Conservation (phyloP, 2,113 vertebrate genomes). For the Eurypyga helias region DNA sequence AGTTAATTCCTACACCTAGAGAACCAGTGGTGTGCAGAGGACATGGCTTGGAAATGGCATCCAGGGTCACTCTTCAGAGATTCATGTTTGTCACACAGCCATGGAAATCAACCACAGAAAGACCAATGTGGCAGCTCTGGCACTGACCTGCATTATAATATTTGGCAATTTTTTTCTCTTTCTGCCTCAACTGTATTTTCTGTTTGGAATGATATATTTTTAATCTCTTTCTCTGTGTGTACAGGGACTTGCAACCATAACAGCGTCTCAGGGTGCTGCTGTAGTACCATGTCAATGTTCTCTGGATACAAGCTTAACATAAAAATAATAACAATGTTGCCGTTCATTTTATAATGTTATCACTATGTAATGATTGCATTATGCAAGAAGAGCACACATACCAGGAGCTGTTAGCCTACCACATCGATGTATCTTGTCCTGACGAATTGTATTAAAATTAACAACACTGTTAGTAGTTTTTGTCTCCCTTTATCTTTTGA, state of each 20-base stretch:
- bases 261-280: background rate
- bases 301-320: background rate
- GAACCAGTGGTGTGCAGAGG: background rate
- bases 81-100: background rate
- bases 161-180: background rate
- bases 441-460: background rate
- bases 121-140: fast-evolving
- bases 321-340: background rate
- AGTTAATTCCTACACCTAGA: background rate
- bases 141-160: background rate
- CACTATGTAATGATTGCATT: background rate
- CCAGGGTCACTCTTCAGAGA: background rate
- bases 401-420: background rate
- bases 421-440: background rate
- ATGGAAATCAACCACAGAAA: background rate
- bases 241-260: background rate
- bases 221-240: background rate
- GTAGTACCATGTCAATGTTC: background rate
- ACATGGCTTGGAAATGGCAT: background rate
- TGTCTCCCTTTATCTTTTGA: background rate
- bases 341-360: background rate
- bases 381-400: background rate
- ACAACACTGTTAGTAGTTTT: background rate
- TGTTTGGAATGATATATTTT: background rate
- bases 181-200: background rate